These are phyloP conservation scores for Camponotus floridanus DNA, from an alignment of 1,140 invertebrate genomes.

Conservation along the genomic window DNA sequence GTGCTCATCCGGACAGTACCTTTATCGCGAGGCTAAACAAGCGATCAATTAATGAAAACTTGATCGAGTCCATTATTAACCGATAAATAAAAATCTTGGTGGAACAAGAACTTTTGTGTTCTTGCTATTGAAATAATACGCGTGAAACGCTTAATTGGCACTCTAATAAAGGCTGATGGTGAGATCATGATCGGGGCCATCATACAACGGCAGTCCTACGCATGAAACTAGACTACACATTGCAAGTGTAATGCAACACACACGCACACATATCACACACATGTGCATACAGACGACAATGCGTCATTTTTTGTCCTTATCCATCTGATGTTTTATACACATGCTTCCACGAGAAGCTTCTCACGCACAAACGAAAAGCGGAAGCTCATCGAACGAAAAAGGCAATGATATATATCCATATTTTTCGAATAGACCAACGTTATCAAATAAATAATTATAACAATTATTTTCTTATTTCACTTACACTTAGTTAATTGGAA, in stretches of 20 bases:
- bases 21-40: constrained; percentile 13
- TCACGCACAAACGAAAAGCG: background rate
- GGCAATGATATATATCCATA: background rate
- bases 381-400: background rate
- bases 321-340: background rate
- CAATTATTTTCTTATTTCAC: background rate
- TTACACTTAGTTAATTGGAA: background rate
- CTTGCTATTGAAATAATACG: background rate
- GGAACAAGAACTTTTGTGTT: background rate
- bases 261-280: too few relatives aligned
- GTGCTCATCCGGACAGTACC: constrained; percentile 51
- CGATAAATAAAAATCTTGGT: background rate
- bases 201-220: background rate
- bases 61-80: background rate
- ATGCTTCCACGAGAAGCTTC: background rate
- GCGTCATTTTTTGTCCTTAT: background rate
- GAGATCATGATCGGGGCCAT: constrained; percentile 45
- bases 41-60: background rate
- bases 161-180: background rate
- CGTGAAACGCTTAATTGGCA: constrained; percentile 1
- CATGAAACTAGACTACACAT: background rate
- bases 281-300: background rate
- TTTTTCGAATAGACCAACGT: background rate
- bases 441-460: background rate
- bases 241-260: background rate